Conservation (phyloP, 2,888 invertebrate species). For the Drosophila macrospina region DNA sequence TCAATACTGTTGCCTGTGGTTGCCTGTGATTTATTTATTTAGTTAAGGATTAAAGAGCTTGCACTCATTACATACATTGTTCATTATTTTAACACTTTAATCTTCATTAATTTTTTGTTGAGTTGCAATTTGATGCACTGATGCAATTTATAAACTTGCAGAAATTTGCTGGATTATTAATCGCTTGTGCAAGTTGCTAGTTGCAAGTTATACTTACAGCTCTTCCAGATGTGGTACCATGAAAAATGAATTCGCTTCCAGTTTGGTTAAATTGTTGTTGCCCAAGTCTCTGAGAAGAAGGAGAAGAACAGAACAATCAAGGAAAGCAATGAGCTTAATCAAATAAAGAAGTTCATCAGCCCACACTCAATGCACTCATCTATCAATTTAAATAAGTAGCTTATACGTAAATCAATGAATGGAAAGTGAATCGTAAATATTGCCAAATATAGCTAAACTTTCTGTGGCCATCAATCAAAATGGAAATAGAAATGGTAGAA, state of each 20-base stretch:
- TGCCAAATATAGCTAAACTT: constrained; percentile 33
- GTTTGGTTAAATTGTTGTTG: constrained; percentile 91
- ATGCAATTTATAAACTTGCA: background rate
- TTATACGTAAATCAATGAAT: constrained; percentile 44
- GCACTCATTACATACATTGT: background rate
- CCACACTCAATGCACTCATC: constrained; percentile 48
- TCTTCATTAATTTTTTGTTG: background rate
- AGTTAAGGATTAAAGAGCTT: constrained; percentile 5
- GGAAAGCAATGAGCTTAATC: constrained; percentile 44
- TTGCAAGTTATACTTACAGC: constrained; percentile 87
- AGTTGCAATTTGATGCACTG: background rate
- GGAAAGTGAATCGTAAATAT: constrained; percentile 52
- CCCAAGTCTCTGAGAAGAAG: constrained; percentile 90
- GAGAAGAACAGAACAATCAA: constrained; percentile 9
- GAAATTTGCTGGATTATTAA: background rate
- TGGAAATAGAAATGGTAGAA: constrained; percentile 22
- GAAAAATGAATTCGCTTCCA: constrained; percentile 90
- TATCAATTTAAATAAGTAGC: constrained; percentile 65
- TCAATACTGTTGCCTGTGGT: constrained; percentile 8
- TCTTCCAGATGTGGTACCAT: constrained; percentile 90
- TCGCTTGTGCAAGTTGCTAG: background rate
- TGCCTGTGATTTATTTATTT: constrained; percentile 2
- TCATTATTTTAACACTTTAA: background rate
- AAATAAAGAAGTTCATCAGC: constrained; percentile 53
- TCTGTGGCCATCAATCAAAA: constrained; percentile 69